Percentiles rank a stretch among this genome's conserved stretches.
These are phyloP conservation scores for Eublepharis macularius DNA, from an alignment of 2,113 vertebrate genomes.

Conservation along the genomic window DNA sequence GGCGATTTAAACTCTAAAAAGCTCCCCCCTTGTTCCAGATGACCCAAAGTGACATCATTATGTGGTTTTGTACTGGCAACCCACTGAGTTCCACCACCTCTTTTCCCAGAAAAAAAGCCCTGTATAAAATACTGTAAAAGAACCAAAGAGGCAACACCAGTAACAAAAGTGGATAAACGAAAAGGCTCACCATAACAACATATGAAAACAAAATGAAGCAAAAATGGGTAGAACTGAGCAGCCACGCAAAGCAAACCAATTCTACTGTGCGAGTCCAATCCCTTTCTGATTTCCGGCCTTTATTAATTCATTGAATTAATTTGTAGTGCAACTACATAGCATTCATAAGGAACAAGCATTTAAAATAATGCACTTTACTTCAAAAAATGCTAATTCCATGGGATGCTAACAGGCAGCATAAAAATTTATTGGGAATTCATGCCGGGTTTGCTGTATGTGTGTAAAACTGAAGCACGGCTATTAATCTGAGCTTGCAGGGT, in stretches of 20 bases:
- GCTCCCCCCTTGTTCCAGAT: too few relatives aligned
- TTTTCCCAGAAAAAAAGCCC: too few relatives aligned
- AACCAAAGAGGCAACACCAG: too few relatives aligned
- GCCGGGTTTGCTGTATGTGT: slow-evolving; percentile 11
- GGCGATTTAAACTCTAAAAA: too few relatives aligned
- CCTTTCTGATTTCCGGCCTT: not conserved
- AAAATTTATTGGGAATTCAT: slow-evolving; percentile 13
- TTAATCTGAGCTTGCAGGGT: slow-evolving; percentile 6
- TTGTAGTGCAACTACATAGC: slow-evolving; percentile 33
- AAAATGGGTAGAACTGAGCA: too few relatives aligned
- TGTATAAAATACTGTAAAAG: too few relatives aligned
- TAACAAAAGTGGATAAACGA: too few relatives aligned
- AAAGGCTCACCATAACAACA: too few relatives aligned
- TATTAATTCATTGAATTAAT: not conserved
- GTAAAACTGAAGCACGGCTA: slow-evolving; percentile 11
- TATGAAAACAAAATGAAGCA: too few relatives aligned
- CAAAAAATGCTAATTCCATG: not conserved
- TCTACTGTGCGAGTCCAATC: not conserved
- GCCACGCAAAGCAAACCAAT: not conserved
- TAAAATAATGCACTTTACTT: slow-evolving; percentile 13
- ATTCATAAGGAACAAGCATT: slow-evolving; percentile 52
- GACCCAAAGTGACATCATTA: too few relatives aligned
- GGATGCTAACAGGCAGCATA: slow-evolving; percentile 8
- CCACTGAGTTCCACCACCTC: too few relatives aligned
- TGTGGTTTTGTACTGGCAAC: too few relatives aligned